Evolutionary conservation across 2,113 vertebrate species (phyloP).

Genomic region (Ceuthmochares aereus): DNA sequence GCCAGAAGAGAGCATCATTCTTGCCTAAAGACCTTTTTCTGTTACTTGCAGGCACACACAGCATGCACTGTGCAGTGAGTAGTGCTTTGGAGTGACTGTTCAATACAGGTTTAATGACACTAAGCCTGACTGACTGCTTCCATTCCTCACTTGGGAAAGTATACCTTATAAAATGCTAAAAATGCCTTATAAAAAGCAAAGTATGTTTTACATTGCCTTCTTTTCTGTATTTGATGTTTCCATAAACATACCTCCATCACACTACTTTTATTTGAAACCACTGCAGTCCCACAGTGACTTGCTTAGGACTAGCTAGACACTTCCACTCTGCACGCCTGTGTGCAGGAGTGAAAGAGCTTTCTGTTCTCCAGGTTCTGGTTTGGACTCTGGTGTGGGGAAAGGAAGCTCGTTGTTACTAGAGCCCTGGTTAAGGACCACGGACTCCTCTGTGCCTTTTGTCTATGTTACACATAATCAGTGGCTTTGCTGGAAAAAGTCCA

Average conservation of each 20-base stretch:
- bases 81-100: neutral
- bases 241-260: constrained; percentile 40
- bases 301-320: neutral
- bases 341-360: constrained; percentile 47
- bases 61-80: neutral
- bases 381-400: neutral
- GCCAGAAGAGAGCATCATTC: neutral
- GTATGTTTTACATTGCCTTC: constrained; percentile 33
- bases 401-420: neutral
- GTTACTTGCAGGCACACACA: neutral
- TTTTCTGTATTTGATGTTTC: constrained; percentile 57
- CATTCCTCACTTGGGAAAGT: constrained; percentile 26
- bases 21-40: neutral
- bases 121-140: neutral
- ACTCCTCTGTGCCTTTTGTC: constrained; percentile 49
- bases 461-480: neutral
- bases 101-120: neutral
- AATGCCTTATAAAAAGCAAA: constrained; percentile 29
- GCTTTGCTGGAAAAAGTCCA: constrained; percentile 45
- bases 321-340: fast-evolving
- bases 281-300: neutral
- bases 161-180: constrained; percentile 45
- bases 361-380: constrained; percentile 27
- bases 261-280: constrained; percentile 43
- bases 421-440: neutral